Conservation (phyloP, 2,113 vertebrate genomes). For the Clarias gariepinus region DNA sequence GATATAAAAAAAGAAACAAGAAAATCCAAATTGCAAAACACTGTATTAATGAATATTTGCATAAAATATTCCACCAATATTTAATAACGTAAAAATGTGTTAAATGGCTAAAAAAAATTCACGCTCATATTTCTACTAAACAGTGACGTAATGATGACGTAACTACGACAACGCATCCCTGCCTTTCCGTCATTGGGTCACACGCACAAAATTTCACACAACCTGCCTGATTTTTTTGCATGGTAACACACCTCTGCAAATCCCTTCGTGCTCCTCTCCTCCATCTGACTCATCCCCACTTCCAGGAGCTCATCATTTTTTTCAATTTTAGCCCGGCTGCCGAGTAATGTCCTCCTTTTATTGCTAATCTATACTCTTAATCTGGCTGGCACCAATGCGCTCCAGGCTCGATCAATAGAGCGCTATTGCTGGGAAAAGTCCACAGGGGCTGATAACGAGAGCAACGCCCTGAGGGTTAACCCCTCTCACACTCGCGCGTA, state of each 20-base stretch:
- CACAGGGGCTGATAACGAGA: conserved; percentile 67
- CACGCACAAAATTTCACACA: no score
- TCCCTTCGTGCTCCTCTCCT: conserved; percentile 37
- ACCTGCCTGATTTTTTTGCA: not conserved
- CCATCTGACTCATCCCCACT: conserved; percentile 55
- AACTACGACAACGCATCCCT: not conserved
- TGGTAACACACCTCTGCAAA: not conserved
- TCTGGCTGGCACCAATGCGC: conserved; percentile 73
- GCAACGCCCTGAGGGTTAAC: conserved; percentile 31
- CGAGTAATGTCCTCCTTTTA: conserved; percentile 78
- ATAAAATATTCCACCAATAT: not conserved
- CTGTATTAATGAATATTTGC: not conserved
- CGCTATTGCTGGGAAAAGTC: conserved; percentile 74
- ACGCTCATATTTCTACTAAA: no score
- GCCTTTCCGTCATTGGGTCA: not conserved
- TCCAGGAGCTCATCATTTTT: conserved; percentile 60
- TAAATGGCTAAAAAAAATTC: not conserved
- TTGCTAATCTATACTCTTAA: conserved; percentile 80
- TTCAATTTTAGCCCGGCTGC: conserved; percentile 65
- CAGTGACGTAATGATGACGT: not conserved
- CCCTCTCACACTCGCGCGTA: conserved; percentile 22
- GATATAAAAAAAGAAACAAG: not conserved
- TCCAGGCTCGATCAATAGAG: conserved; percentile 68
- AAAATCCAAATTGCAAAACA: not conserved
- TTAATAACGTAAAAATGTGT: not conserved